Evolutionary conservation across 2,113 vertebrate genomes (phyloP), one percentile per base, ranked within the genome.

Genomic region (Tylochromis polylepis): DNA sequence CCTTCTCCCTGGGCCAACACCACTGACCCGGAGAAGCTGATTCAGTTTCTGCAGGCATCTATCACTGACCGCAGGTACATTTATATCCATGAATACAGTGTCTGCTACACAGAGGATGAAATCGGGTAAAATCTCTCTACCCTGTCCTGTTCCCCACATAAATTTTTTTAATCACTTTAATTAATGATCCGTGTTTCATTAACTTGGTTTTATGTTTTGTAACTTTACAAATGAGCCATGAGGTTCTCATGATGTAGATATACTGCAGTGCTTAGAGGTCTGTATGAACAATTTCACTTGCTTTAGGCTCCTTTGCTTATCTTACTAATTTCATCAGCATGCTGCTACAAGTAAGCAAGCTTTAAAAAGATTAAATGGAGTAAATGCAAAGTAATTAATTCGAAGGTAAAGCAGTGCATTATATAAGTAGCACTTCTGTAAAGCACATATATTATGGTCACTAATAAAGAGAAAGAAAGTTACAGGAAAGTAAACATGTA

Each of bases 1-100:
- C 98, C 98, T 3, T 93, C 98, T 43, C 98, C 98, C 5, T 99
- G 98, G 98, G 98, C 98, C 90, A 99, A 99, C 94, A 99, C 98
- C 81, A 99, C 98, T 1, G 98, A 99, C 94, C 97, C 98, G 0
- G 98, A 99, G 91, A 99, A 99, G 96, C 90, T 99, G 89, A 97
- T 99, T 92, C 98, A 98, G 86, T 99, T 99, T 93, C 98, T 99
- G 49, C 98, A 99, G 92, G 96, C 98, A 0, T 98, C 98, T 8
- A 96, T 99, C 93, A 97, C 96, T 0, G 98, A 99, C 85, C 97
- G 97, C 94, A 97, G 98, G 95, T 24, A 16, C 11, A 27, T 46
- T 58, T 12, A 41, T 70, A 49, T 31, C 6, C 41, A 49, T 11
- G 11, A 62, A 24, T 20, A 2, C 8, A 77, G 72, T 77, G 9